These are phyloP conservation scores for Paracanthobrama guichenoti DNA, from an alignment of 2,113 vertebrate species.

Conservation along the genomic window DNA sequence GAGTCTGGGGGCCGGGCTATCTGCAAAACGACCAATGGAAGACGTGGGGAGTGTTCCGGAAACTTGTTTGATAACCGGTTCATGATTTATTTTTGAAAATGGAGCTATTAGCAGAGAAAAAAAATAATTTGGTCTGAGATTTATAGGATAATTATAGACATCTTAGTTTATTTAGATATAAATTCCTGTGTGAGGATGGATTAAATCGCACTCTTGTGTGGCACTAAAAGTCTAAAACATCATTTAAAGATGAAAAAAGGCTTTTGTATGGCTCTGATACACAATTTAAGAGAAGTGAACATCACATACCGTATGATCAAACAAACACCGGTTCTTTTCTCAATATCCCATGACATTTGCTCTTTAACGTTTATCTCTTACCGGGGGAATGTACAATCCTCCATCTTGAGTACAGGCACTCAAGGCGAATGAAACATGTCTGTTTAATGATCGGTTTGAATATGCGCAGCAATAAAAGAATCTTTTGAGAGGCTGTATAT, in stretches of 20 bases:
- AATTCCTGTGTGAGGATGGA: neutral
- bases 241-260: slow-evolving; percentile 25
- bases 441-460: slow-evolving; percentile 74
- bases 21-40: neutral
- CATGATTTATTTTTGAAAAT: neutral
- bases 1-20: neutral
- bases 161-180: neutral
- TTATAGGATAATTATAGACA: neutral
- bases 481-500: slow-evolving; percentile 72
- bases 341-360: slow-evolving; percentile 15
- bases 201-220: neutral
- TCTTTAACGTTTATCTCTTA: slow-evolving; percentile 14
- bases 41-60: neutral
- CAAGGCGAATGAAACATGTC: slow-evolving; percentile 73
- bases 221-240: neutral
- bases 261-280: neutral
- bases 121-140: neutral
- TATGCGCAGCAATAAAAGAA: slow-evolving; percentile 72
- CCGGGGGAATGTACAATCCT: neutral
- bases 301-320: slow-evolving; percentile 3
- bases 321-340: slow-evolving; percentile 9
- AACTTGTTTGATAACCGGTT: neutral
- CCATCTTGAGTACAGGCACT: slow-evolving; percentile 37
- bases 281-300: neutral
- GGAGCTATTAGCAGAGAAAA: neutral